Evolutionary conservation across 2,113 vertebrate genomes (phyloP), one percentile per base, ranked within the genome.

Genomic region (Peucedramus taeniatus): DNA sequence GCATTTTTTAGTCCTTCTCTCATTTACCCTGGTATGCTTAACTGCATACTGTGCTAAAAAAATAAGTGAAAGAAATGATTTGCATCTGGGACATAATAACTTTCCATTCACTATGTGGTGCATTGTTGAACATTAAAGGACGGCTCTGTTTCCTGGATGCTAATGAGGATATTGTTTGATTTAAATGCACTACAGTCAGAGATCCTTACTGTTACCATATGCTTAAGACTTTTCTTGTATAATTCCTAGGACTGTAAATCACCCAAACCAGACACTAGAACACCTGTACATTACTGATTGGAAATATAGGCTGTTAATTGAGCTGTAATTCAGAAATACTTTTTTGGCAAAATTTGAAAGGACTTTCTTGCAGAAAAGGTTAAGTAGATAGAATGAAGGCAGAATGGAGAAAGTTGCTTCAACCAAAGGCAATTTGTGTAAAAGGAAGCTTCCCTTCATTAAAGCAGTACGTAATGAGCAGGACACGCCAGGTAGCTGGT

Each of bases 111-210:
- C 47, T 75, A 7, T 68, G 59, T 75, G 18, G 31, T 75, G 8
- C 33, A 51, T 30, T 90, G 71, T 69, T 79, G 51, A 92, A 72
- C 56, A 63, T 72, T 93, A 89, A 84, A 90, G 69, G 75, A 87
- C 2, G n/a, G 49, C 66, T 86, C 26, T 96, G 54, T 93, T 97
- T 97, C 71, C 81, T 74, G 74, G 61, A 76, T 76, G 76, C 14
- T 90, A 94, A 95, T 90, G 77, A 83, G 68, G 66, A 79, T 94
- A 33, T 80, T 88, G 23, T 96, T 94, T 95, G 71, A 92, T 96
- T 96, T 97, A 88, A 90, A 89, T 49, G n/a, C n/a, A 72, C 22
- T 45, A 44, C n/a, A 88, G 68, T 17, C 54, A 76, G 56, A 88
- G 20, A 53, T 92, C 44, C 72, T 94, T 96, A 59, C 35, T 85